Conservation (phyloP, 1,140 invertebrate genomes). For the Drosophila sechellia region DNA sequence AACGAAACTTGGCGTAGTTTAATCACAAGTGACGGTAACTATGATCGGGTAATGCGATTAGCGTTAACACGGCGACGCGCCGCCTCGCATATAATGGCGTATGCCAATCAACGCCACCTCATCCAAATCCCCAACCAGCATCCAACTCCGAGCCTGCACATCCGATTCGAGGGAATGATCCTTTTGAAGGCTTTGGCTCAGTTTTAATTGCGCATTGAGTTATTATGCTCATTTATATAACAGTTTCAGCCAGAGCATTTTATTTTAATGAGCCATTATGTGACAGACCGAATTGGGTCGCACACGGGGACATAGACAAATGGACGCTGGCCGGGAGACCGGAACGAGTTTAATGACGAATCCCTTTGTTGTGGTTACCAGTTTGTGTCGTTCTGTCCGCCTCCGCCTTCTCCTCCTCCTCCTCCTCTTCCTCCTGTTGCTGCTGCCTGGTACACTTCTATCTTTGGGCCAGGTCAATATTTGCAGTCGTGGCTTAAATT, state of each 20-base stretch:
- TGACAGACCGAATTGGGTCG: conserved; percentile 47
- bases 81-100: conserved; percentile 27
- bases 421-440: neutral
- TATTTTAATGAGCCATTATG: conserved; percentile 76
- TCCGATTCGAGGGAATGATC: conserved; percentile 9
- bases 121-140: neutral
- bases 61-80: conserved; percentile 20
- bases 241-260: conserved; percentile 56
- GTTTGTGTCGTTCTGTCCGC: neutral
- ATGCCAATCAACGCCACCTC: conserved; percentile 24
- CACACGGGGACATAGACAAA: conserved; percentile 31
- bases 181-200: conserved; percentile 51
- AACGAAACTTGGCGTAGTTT: conserved; percentile 45
- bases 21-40: conserved; percentile 65
- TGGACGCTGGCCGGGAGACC: conserved; percentile 14
- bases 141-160: neutral
- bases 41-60: conserved; percentile 77
- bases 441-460: neutral
- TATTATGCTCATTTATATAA: conserved; percentile 72
- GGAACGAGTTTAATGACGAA: conserved; percentile 51
- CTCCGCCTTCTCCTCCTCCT: neutral
- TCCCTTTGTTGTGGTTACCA: conserved; percentile 68
- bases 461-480: conserved; percentile 24
- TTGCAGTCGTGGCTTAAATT: conserved; percentile 3
- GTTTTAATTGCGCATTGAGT: conserved; percentile 76